Evolutionary conservation across 1,140 invertebrate species (phyloP).

Genomic region (Aplysia californica): DNA sequence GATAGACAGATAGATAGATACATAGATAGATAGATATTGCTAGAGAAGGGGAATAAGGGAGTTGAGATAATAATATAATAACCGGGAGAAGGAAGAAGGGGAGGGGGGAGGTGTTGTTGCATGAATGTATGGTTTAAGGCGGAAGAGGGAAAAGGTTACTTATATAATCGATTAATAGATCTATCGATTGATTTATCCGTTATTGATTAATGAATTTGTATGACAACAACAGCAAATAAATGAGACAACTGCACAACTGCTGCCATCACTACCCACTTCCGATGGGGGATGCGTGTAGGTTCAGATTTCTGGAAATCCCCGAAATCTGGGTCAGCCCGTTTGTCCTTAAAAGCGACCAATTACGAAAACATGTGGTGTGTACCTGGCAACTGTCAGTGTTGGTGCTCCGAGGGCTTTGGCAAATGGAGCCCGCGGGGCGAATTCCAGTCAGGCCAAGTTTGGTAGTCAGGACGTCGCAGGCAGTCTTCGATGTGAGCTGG

Average conservation of each 20-base stretch:
- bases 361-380: background rate
- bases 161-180: no score
- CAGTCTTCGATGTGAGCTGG: background rate
- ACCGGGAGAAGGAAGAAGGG: no score
- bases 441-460: background rate
- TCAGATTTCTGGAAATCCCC: background rate
- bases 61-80: no score
- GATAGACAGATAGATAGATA: no score
- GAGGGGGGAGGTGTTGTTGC: no score
- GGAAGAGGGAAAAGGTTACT: no score
- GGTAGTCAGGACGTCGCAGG: background rate
- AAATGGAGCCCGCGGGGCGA: background rate
- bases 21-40: no score
- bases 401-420: background rate
- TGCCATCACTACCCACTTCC: background rate
- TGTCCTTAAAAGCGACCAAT: background rate
- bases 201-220: background rate
- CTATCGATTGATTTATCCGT: background rate
- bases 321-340: background rate
- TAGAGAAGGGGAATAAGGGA: no score
- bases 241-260: no score
- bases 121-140: no score
- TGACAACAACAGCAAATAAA: no score
- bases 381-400: constrained; percentile 19
- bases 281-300: no score